phyloP scores from a whole-genome alignment of 2,797 vertebrate species.

The Oreochromis mossambicus region DNA sequence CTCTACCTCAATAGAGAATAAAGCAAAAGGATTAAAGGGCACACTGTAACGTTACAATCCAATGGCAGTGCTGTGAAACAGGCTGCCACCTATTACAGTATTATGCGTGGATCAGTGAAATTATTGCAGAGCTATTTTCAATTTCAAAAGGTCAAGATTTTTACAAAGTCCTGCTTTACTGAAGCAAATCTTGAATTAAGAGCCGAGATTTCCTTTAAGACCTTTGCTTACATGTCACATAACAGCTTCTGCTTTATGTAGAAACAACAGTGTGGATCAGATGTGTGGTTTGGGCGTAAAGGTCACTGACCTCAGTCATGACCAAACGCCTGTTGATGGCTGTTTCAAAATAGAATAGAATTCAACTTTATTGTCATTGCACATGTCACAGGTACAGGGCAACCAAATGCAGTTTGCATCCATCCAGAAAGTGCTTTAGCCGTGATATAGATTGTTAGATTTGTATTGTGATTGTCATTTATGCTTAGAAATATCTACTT shows the following conservation, averaged over 20 bases:
- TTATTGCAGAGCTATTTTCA: neutral
- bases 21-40: neutral
- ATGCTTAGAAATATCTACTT: too few species aligned
- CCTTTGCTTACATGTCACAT: neutral
- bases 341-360: neutral
- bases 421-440: too few species aligned
- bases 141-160: neutral
- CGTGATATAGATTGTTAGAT: too few species aligned
- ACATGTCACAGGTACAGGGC: too few species aligned
- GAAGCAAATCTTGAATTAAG: neutral
- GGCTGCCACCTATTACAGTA: neutral
- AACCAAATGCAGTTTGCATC: too few species aligned
- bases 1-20: neutral
- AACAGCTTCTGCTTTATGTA: neutral
- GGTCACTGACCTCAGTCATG: rapidly evolving
- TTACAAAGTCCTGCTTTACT: neutral
- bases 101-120: neutral
- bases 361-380: too few species aligned
- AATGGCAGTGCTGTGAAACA: neutral
- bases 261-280: neutral
- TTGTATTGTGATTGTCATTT: too few species aligned
- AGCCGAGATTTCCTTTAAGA: neutral
- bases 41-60: rapidly evolving
- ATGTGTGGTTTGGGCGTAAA: rapidly evolving
- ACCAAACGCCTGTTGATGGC: neutral